Percentiles rank a stretch among this genome's conserved stretches.
These are phyloP conservation scores for Norana najaformis DNA, from an alignment of 2,888 invertebrate species.

Conservation along the genomic window DNA sequence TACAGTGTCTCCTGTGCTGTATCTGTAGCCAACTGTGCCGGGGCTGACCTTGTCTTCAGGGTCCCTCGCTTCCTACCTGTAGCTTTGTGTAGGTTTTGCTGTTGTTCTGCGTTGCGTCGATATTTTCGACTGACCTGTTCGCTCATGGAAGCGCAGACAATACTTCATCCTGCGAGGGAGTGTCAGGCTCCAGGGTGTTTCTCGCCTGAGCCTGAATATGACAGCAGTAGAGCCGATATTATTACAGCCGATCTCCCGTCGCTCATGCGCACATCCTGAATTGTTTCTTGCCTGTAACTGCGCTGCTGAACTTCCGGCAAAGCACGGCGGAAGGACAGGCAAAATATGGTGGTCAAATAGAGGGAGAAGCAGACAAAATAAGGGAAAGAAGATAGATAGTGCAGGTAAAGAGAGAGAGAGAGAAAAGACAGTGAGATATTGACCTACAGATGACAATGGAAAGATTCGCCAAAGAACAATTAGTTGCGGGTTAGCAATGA, in stretches of 20 bases:
- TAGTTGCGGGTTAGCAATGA: too few species aligned
- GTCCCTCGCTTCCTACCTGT: not conserved
- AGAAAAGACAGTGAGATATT: not conserved
- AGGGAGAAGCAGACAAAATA: conserved; percentile 1
- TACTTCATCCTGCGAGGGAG: not conserved
- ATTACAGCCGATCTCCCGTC: not conserved
- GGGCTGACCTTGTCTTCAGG: not conserved
- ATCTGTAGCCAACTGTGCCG: not conserved
- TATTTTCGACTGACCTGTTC: not conserved
- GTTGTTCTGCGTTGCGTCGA: not conserved
- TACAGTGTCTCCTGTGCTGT: not conserved
- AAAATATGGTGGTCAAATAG: not conserved
- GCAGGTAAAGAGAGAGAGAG: too few species aligned
- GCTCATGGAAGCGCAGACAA: not conserved
- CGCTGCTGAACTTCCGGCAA: not conserved
- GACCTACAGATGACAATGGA: not conserved
- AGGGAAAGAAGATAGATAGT: too few species aligned
- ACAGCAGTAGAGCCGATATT: not conserved
- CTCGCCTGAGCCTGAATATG: not conserved
- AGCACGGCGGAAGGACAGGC: not conserved
- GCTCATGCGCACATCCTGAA: not conserved
- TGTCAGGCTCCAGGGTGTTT: not conserved
- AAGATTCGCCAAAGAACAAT: too few species aligned
- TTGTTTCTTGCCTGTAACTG: not conserved
- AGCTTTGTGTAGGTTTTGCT: not conserved